phyloP scores from a whole-genome alignment of 1,140 invertebrate species.

The Elysia chlorotica region DNA sequence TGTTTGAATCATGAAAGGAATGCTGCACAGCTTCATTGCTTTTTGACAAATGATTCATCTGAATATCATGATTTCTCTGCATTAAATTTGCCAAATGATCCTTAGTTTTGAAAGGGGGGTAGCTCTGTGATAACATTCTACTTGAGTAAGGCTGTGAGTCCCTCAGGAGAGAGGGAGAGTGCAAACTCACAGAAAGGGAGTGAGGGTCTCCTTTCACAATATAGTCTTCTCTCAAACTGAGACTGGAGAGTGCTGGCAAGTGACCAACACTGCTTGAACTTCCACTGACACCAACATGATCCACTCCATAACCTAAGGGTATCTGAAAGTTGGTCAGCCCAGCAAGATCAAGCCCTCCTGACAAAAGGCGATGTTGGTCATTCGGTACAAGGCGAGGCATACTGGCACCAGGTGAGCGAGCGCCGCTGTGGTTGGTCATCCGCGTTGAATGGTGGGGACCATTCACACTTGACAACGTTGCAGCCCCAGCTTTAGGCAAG shows the following conservation, averaged over 20 bases:
- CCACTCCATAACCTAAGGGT: not conserved
- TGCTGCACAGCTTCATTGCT: too few species aligned
- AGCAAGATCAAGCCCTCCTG: slow-evolving; percentile 24
- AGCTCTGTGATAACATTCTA: slow-evolving; percentile 21
- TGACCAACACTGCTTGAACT: too few species aligned
- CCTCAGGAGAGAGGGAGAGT: slow-evolving; percentile 5
- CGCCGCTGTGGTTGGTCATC: slow-evolving; percentile 25
- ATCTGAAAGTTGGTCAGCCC: slow-evolving; percentile 2
- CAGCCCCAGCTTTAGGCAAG: slow-evolving; percentile 24
- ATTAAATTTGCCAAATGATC: slow-evolving; percentile 11
- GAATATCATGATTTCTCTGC: too few species aligned
- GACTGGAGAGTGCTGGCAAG: too few species aligned
- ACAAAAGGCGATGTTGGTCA: slow-evolving; percentile 17
- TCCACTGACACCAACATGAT: not conserved
- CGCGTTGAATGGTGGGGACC: slow-evolving; percentile 21
- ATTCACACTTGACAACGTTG: too few species aligned
- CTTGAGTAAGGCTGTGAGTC: not conserved
- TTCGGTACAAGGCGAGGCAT: slow-evolving; percentile 4
- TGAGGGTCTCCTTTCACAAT: slow-evolving; percentile 4
- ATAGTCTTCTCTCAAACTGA: too few species aligned
- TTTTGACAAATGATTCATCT: too few species aligned
- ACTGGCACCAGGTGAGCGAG: slow-evolving; percentile 30
- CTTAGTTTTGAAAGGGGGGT: slow-evolving; percentile 13
- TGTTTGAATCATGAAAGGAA: too few species aligned
- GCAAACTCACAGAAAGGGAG: not conserved